Evolutionary conservation across 2,888 invertebrate species (phyloP), one percentile per base, ranked within the genome.

Genomic region (Muscina levida): DNA sequence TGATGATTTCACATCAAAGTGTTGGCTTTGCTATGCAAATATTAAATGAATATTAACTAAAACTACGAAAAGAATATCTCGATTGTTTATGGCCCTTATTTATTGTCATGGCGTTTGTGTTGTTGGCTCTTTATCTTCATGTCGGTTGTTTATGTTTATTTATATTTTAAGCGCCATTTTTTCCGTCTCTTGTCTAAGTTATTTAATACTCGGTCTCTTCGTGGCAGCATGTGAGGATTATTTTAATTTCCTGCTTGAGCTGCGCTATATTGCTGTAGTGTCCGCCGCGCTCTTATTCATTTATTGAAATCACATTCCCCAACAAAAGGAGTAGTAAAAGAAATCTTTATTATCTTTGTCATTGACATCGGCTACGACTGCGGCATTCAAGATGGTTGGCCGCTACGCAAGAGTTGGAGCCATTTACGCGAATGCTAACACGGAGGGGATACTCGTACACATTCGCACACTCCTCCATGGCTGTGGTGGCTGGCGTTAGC

Each of bases 101-200:
- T 53, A 79, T 53, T 79, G 17, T 71, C 24, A 37, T 59, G 31
- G 24, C 15, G n/a, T 57, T 70, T 44, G 13, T 26, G 15, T 68
- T 17, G 11, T 46, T 67, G 37, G 13, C 42, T 68, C 26, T 51
- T 80, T 80, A 80, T 77, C 77, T 77, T 77, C 66, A 73, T 77
- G 70, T 44, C 42, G 24, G 48, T 80, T 80, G 80, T 80, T 80
- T 80, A 80, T 73, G 80, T 72, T 72, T 65, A 46, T 70, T 62
- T 42, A 42, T 59, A 39, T 72, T 68, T 62, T 15, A 59, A 71
- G 56, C 53, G 59, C 59, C 62, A 42, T 62, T 51, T 72, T 48
- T 57, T 66, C 31, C 10, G 13, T 19, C 31, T 31, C 31, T 31
- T 31, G 4, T 31, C 31, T 8, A 3, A 31, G 8, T 31, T 3